Evolutionary conservation across 2,113 vertebrate genomes (phyloP).

Genomic region (Sclerurus mexicanus): DNA sequence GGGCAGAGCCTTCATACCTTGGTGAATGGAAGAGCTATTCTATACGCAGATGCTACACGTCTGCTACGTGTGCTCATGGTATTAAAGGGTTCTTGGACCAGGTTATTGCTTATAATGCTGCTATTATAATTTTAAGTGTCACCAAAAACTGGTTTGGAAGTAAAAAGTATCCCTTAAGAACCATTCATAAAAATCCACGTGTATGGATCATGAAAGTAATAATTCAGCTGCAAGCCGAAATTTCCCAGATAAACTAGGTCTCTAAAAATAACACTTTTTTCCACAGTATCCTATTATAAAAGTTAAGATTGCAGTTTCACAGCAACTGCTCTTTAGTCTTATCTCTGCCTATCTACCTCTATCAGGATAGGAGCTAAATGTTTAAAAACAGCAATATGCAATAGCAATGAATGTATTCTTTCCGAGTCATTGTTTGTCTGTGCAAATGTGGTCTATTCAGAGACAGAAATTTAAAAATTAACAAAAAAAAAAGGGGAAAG

Average conservation of each 20-base stretch:
- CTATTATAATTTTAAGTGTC: background rate
- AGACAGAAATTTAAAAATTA: background rate
- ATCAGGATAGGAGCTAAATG: background rate
- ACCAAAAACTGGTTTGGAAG: background rate
- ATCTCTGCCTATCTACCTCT: background rate
- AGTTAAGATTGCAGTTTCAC: background rate
- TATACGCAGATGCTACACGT: background rate
- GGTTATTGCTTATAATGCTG: background rate
- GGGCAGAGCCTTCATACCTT: background rate
- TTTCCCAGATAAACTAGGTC: background rate
- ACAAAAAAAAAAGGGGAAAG: too few species aligned
- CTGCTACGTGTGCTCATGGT: accelerated
- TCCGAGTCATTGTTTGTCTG: background rate
- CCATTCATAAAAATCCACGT: background rate
- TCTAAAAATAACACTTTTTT: slow-evolving; percentile 4
- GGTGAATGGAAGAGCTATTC: background rate
- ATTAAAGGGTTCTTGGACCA: background rate
- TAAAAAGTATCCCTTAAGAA: background rate
- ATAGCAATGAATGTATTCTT: background rate
- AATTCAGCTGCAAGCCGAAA: background rate
- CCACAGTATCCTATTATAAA: background rate
- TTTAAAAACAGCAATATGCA: background rate
- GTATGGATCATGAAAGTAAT: background rate
- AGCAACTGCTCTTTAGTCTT: background rate
- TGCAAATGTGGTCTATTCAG: background rate